Base-by-base conservation (phyloP, 2,113 vertebrate species). In the Lagopus leucura region DNA sequence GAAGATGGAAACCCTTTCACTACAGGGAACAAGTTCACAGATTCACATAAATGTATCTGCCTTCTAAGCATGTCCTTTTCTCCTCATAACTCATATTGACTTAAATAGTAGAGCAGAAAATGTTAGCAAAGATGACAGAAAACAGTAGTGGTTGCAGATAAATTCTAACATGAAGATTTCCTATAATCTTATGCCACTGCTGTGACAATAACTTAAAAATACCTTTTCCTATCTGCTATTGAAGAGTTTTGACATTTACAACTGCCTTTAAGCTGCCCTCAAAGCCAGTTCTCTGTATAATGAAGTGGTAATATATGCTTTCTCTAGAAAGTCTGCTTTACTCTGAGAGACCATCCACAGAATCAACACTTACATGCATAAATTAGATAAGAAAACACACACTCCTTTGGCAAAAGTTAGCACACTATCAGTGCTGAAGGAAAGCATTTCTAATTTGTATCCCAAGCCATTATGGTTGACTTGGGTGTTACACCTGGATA, bases 111-210 rank as follows among this genome's bases (percentile, higher is more conserved):
- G 42, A 92, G 47, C 80, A 88, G 32, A 83, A 86, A 90, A 86
- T 72, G 42, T 71, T 65, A 92, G 73, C 32, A 92, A 88, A 88
- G 22, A 32, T 78, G 65, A 14, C 0, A 1, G 57, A 83, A 94
- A 86, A 81, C 14, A 77, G 57, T 52, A 92, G 93, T 83, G 42
- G 20, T 75, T 86, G 52, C 52, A 92, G 57, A 94, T 67, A 94
- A 95, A 81, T 6, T 48, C 52, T 18, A 67, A 30, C 42, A 75
- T 71, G 93, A 94, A 94, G 42, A 80, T 93, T 95, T 91, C 64
- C 79, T 90, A 42, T 80, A 57, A 27, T 81, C 34, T 78, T 65
- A 78, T 52, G 25, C 6, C 13, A 21, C 47, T 69, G 13, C 13
- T 64, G 25, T 69, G 61, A 83, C 25, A 93, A 86, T 78, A 89